A percentile compares a stretch with the other conserved stretches of the same genome.
Evolutionary conservation across 2,888 invertebrate species (phyloP).

Genomic region (Cheilosia vulpina): DNA sequence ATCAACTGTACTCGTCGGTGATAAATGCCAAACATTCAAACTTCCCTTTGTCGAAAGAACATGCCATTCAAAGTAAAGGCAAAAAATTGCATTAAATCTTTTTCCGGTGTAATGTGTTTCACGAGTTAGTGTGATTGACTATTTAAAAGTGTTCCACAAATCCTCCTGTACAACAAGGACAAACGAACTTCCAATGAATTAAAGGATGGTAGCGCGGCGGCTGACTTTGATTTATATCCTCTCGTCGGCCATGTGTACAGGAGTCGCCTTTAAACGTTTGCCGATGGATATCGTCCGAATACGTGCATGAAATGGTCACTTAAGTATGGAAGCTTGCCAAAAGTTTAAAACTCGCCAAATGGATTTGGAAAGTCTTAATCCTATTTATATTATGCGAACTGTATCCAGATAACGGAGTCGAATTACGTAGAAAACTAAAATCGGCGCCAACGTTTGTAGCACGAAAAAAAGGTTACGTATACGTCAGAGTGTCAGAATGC

Average conservation of each 20-base stretch:
- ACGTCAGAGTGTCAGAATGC: constrained; percentile 32
- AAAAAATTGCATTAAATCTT: constrained; percentile 48
- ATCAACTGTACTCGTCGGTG: background rate
- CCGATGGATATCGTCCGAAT: constrained; percentile 25
- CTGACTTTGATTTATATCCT: constrained; percentile 68
- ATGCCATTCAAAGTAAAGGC: constrained; percentile 27
- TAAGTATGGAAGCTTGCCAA: constrained; percentile 63
- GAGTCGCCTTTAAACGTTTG: constrained; percentile 47
- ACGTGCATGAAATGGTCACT: constrained; percentile 40
- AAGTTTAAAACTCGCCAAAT: constrained; percentile 40
- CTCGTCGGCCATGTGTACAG: background rate
- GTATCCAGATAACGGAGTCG: constrained; percentile 20
- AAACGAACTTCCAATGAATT: constrained; percentile 12
- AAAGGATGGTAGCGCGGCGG: constrained; percentile 15
- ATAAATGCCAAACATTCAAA: constrained; percentile 47
- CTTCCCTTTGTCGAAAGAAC: constrained; percentile 16
- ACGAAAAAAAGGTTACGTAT: constrained; percentile 37
- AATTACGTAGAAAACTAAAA: constrained; percentile 58
- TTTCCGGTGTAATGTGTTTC: constrained; percentile 62
- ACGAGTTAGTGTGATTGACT: constrained; percentile 56
- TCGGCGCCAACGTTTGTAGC: constrained; percentile 5
- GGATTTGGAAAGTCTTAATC: constrained; percentile 54
- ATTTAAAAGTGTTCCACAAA: constrained; percentile 50
- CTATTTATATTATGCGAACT: constrained; percentile 52
- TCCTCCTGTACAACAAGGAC: constrained; percentile 27